phyloP scores from a whole-genome alignment of 1,140 invertebrate species.

The Akabosia matsudoensis region DNA sequence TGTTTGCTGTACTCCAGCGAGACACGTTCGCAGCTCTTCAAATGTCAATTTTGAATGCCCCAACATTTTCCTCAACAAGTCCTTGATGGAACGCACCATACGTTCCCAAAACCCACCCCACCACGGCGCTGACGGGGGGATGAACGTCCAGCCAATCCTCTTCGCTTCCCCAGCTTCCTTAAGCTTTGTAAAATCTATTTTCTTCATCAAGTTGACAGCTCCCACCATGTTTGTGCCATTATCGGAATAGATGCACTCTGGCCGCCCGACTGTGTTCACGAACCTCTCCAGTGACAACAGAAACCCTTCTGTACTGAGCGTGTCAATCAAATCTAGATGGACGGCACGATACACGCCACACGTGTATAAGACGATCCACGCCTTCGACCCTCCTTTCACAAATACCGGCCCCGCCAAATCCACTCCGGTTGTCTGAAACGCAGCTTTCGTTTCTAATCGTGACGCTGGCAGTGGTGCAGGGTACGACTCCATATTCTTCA shows the following conservation, averaged over 20 bases:
- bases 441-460: conserved; percentile 43
- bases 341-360: conserved; percentile 51
- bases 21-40: conserved; percentile 49
- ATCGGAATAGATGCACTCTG: neutral
- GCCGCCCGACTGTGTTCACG: neutral
- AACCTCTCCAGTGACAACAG: neutral
- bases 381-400: conserved; percentile 46
- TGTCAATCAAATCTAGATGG: conserved; percentile 47
- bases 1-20: conserved; percentile 48
- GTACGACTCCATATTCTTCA: neutral
- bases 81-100: conserved; percentile 51
- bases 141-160: conserved; percentile 44
- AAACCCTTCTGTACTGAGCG: neutral
- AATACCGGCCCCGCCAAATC: conserved; percentile 49
- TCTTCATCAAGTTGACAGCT: neutral
- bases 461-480: conserved; percentile 40
- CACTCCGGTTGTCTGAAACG: conserved; percentile 49
- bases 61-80: conserved; percentile 46
- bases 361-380: conserved; percentile 51
- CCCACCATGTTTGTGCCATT: neutral
- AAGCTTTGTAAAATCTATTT: neutral
- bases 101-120: no score
- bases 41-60: conserved; percentile 46
- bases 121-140: conserved; percentile 51
- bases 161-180: neutral